Evolutionary conservation across 1,140 invertebrate genomes (phyloP).

Genomic region (Sycophaga agraensis): DNA sequence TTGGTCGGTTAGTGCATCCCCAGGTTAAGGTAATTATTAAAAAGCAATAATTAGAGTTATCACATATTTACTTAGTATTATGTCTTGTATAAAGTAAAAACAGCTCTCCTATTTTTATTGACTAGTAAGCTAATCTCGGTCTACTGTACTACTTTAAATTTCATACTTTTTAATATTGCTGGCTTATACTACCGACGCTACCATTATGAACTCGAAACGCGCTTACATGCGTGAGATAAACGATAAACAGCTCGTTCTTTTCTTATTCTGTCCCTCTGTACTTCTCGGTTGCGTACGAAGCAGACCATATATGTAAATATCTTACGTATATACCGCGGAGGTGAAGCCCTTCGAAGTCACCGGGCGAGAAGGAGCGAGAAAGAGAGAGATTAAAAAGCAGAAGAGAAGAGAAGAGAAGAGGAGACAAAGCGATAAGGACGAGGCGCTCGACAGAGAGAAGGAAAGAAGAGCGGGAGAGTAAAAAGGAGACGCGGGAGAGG

Average conservation of each 20-base stretch:
- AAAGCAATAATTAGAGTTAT: too few relatives aligned
- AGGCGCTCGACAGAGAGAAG: background rate
- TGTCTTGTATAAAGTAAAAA: too few relatives aligned
- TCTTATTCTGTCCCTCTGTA: background rate
- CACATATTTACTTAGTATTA: too few relatives aligned
- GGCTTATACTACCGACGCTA: too few relatives aligned
- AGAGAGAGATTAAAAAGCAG: conserved; percentile 1
- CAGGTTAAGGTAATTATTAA: too few relatives aligned
- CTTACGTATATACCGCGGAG: conserved; percentile 29
- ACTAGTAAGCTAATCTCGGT: too few relatives aligned
- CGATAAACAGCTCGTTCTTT: background rate
- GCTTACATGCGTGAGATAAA: conserved; percentile 3
- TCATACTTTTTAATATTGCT: too few relatives aligned
- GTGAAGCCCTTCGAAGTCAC: background rate
- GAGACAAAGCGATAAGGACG: conserved; percentile 5
- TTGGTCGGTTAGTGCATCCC: too few relatives aligned
- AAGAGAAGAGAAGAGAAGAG: background rate
- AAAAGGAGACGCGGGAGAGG: background rate
- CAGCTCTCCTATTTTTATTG: too few relatives aligned
- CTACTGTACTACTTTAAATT: too few relatives aligned
- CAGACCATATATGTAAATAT: conserved; percentile 57
- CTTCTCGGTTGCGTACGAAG: background rate
- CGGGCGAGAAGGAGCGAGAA: conserved; percentile 1
- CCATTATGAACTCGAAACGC: too few relatives aligned
- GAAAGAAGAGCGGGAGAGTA: background rate